These are phyloP conservation scores for Megaustenia siamemsis DNA, from an alignment of 2,888 invertebrate genomes.

Conservation along the genomic window DNA sequence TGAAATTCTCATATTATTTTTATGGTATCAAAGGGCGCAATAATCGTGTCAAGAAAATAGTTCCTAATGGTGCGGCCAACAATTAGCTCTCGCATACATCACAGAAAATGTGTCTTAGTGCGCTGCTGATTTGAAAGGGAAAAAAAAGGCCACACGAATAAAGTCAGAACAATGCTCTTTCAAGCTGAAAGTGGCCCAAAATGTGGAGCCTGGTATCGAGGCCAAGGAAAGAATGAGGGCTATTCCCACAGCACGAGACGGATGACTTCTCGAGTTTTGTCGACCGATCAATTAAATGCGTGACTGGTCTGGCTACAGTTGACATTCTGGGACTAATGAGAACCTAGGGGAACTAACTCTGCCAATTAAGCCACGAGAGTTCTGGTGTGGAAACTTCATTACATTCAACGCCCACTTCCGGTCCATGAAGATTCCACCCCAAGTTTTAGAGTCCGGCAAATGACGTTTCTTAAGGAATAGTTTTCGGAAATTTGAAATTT, in stretches of 20 bases:
- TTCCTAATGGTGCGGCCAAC: not conserved
- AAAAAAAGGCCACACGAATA: not conserved
- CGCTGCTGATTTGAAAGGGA: not conserved
- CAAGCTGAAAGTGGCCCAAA: not conserved
- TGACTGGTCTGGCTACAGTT: slow-evolving; percentile 4
- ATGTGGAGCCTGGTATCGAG: not conserved
- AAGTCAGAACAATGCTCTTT: not conserved
- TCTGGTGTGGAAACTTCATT: slow-evolving; percentile 39
- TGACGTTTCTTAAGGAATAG: not conserved
- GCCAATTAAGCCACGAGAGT: slow-evolving; percentile 38
- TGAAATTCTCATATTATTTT: no score
- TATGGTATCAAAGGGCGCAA: not conserved
- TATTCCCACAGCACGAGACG: not conserved
- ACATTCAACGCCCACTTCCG: not conserved
- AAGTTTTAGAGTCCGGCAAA: not conserved
- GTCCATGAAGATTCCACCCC: not conserved
- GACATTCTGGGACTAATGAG: slow-evolving; percentile 39
- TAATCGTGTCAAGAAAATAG: not conserved
- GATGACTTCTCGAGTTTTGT: slow-evolving; percentile 13
- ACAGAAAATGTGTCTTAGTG: not conserved
- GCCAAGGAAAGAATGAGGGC: not conserved
- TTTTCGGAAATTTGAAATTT: not conserved
- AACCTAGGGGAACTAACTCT: slow-evolving; percentile 41
- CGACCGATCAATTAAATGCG: slow-evolving; percentile 34
- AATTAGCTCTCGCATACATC: not conserved